Evolutionary conservation across 2,888 invertebrate genomes (phyloP).

Genomic region (Abrostola triplasia): DNA sequence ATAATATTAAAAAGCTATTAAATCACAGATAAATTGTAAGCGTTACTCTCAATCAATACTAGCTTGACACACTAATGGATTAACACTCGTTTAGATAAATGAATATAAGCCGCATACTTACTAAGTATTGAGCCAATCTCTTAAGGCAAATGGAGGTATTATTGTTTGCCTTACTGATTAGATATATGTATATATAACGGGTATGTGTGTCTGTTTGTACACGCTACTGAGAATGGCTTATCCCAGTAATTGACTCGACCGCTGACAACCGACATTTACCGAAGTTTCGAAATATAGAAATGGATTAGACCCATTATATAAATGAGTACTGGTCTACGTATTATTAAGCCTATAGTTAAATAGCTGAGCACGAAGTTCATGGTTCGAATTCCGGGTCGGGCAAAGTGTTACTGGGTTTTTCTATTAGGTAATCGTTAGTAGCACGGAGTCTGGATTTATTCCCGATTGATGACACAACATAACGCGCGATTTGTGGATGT

Average conservation of each 20-base stretch:
- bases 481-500: no score
- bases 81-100: conserved; percentile 16
- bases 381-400: no score
- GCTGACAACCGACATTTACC: neutral
- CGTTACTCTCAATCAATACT: no score
- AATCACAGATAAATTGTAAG: no score
- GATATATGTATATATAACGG: conserved; percentile 21
- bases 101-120: conserved; percentile 10
- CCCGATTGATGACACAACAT: no score
- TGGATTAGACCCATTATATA: neutral
- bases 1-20: no score
- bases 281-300: neutral
- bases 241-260: conserved; percentile 19
- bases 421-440: no score
- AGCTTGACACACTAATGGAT: neutral
- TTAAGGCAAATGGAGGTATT: conserved; percentile 13
- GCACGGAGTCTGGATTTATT: no score
- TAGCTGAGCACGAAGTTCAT: no score
- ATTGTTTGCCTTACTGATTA: conserved; percentile 15
- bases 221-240: conserved; percentile 37
- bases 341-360: neutral
- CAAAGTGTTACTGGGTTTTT: no score
- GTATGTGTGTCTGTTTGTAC: conserved; percentile 28
- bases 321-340: neutral
- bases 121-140: conserved; percentile 3